phyloP scores from a whole-genome alignment of 2,888 invertebrate genomes.

The Sminthurinus aureus region DNA sequence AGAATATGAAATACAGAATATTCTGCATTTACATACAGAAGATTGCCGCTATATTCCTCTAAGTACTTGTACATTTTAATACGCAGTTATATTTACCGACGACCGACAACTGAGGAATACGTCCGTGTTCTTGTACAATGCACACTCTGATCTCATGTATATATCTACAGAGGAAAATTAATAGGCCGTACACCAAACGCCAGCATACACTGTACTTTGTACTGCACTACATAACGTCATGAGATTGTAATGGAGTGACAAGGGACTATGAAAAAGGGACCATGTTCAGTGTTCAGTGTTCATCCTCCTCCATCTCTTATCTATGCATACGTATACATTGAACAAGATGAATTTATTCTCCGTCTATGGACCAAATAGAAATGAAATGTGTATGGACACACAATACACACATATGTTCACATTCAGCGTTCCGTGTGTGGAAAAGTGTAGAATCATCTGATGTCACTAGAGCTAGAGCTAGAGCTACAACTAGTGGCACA shows the following conservation, averaged over 20 bases:
- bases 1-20: too few relatives aligned
- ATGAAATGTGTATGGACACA: background rate
- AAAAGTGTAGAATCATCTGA: conserved; percentile 25
- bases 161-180: too few relatives aligned
- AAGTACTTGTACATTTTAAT: background rate
- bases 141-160: too few relatives aligned
- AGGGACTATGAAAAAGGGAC: conserved; percentile 15
- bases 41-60: background rate
- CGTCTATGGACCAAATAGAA: conserved; percentile 11
- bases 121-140: too few relatives aligned
- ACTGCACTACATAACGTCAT: background rate
- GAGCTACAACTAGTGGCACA: background rate
- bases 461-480: background rate
- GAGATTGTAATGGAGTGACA: conserved; percentile 13
- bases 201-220: too few relatives aligned
- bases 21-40: conserved; percentile 11
- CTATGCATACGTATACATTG: background rate
- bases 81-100: too few relatives aligned
- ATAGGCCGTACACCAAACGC: too few relatives aligned
- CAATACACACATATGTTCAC: background rate
- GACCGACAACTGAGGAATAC: too few relatives aligned
- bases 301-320: background rate
- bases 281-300: background rate
- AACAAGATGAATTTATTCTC: conserved; percentile 1
- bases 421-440: background rate